Base-by-base conservation (phyloP, 2,888 invertebrate genomes). In the Orthonevra nobilis region DNA sequence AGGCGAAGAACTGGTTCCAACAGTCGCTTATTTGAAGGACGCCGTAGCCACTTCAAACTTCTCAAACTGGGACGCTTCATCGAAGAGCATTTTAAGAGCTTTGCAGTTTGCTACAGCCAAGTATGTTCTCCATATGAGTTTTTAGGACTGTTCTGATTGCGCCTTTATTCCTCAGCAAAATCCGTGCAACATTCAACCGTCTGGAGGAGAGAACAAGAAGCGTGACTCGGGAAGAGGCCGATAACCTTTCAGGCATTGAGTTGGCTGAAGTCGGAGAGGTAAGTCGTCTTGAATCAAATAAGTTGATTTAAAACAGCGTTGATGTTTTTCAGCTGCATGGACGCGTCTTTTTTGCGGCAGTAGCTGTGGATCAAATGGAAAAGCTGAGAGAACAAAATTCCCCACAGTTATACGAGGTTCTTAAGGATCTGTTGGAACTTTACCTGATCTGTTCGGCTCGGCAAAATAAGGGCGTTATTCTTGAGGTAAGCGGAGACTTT, bases 321-420 rank as follows among this genome's bases (percentile, higher is more conserved):
- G 23, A n/a, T n/a, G n/a, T n/a, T n/a, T n/a, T n/a, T n/a, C 90
- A 95, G 93, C 92, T 96, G 0, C 97, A 97, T 86, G 95, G 95
- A 82, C 92, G 96, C 50, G 92, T 93, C 36, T 95, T 96, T 86
- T 89, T 97, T 0, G 86, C 92, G 94, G 32, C 90, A 91, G 74
- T 93, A 91, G 50, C 96, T 92, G 87, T 90, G 89, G 83, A 91
- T 90, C 70, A 91, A 91, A 81, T 91, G 91, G 42, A 87, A 86
- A 86, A 84, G 0, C 83, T 89, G 0, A 38, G 85, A 82, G 50
- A 84, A 0, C 40, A 86, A 1, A 87, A 91, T 2, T 94, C 96
- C 0, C 89, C 90, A 0, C 88, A 91, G 3, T 87, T 96, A 1
- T 90, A 90, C 12, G 84, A 86, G 1, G 94, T 94, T 28, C 85